These are phyloP conservation scores for Canis aureus DNA, from an alignment of 2,113 vertebrate genomes.

Conservation along the genomic window DNA sequence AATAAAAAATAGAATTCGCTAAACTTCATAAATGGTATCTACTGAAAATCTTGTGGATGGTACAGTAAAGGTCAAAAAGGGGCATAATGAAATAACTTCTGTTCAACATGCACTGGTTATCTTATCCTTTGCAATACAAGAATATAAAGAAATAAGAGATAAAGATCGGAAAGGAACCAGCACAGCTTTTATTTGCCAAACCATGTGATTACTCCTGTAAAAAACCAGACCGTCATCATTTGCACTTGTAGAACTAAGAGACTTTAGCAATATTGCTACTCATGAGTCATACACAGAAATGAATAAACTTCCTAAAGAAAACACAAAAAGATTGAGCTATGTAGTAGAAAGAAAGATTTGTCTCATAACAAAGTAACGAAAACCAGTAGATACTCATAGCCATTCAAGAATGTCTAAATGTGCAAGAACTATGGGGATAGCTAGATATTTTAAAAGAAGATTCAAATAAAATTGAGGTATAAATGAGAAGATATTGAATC, in stretches of 20 bases:
- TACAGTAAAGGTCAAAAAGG: neutral
- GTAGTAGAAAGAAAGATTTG: neutral
- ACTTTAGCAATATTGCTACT: neutral
- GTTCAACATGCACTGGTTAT: fast-evolving
- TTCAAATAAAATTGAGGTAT: neutral
- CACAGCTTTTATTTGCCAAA: neutral
- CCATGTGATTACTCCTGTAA: neutral
- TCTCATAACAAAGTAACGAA: neutral
- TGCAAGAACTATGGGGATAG: neutral
- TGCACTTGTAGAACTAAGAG: neutral
- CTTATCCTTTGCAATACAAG: neutral
- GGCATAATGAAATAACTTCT: neutral
- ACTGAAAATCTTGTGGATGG: neutral
- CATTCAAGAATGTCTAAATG: neutral
- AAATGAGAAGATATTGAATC: neutral
- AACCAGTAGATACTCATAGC: neutral
- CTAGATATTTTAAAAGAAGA: neutral
- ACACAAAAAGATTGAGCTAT: neutral
- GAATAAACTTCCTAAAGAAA: neutral
- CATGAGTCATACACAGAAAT: neutral
- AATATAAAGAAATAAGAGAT: neutral
- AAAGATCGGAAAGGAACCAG: neutral
- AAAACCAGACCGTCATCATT: neutral
- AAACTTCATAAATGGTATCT: neutral
- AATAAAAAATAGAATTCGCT: neutral